Percentiles rank a stretch among this genome's conserved stretches.
phyloP scores from a whole-genome alignment of 1,140 invertebrate genomes.

The Apis florea region DNA sequence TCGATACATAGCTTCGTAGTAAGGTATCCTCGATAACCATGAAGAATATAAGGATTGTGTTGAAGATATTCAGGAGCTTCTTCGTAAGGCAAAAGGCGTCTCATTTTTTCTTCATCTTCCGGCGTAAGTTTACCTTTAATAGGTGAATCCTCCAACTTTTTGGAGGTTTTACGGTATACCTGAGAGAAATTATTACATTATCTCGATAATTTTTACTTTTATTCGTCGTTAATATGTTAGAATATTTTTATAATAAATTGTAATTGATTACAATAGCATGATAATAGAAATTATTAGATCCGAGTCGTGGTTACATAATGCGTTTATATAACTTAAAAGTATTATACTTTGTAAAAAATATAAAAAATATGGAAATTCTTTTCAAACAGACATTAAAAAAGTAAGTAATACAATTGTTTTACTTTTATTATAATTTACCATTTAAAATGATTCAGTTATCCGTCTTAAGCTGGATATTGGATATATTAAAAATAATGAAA shows the following conservation, averaged over 20 bases:
- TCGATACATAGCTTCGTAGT: slow-evolving; percentile 91
- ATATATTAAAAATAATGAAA: no score
- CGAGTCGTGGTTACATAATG: no score
- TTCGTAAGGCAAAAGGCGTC: slow-evolving; percentile 79
- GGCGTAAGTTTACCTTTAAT: slow-evolving; percentile 67
- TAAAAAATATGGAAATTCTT: no score
- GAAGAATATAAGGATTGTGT: slow-evolving; percentile 87
- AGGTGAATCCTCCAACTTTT: slow-evolving; percentile 63
- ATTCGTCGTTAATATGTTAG: not conserved
- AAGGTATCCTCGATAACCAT: slow-evolving; percentile 88
- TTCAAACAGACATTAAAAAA: no score
- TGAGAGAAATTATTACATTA: not conserved
- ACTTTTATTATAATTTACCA: no score
- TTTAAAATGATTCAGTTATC: no score
- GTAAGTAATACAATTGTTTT: no score
- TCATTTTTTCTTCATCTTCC: slow-evolving; percentile 77
- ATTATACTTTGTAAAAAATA: no score
- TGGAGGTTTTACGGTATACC: slow-evolving; percentile 17
- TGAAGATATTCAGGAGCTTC: slow-evolving; percentile 91
- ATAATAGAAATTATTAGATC: no score
- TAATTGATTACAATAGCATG: no score
- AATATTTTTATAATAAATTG: not conserved
- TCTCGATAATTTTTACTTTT: not conserved
- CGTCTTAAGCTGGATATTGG: no score
- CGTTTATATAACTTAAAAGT: no score